Conservation (phyloP, 2,888 invertebrate genomes). For the Chouioia cunea region DNA sequence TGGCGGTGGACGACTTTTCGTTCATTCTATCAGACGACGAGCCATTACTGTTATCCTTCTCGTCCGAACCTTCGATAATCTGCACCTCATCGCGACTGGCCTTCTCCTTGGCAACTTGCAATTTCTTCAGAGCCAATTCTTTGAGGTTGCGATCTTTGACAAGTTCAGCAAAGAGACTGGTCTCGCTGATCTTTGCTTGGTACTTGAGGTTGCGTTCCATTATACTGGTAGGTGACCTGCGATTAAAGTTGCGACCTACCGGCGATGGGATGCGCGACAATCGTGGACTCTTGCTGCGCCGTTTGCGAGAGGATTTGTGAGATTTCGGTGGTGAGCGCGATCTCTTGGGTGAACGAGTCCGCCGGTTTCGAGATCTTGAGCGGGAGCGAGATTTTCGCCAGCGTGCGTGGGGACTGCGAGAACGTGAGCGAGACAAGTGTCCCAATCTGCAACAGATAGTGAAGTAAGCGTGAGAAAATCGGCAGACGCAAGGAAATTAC, state of each 20-base stretch:
- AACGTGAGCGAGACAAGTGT: conserved; percentile 42
- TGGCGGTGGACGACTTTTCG: conserved; percentile 49
- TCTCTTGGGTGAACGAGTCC: conserved; percentile 62
- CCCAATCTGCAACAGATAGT: too few relatives aligned
- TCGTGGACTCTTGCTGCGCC: conserved; percentile 70
- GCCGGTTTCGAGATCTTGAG: conserved; percentile 74
- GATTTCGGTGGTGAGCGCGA: conserved; percentile 53
- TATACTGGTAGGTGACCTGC: conserved; percentile 62
- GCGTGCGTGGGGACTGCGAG: conserved; percentile 41
- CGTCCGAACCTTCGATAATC: conserved; percentile 64
- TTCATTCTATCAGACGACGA: conserved; percentile 53
- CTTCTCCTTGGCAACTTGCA: conserved; percentile 78
- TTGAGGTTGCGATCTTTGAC: conserved; percentile 88
- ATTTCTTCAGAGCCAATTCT: conserved; percentile 79
- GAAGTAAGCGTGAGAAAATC: too few relatives aligned
- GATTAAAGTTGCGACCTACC: conserved; percentile 57
- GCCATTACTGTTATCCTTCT: conserved; percentile 60
- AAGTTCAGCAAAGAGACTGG: conserved; percentile 89
- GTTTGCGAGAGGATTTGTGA: conserved; percentile 67
- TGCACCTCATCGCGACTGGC: conserved; percentile 66
- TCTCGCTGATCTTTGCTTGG: conserved; percentile 86
- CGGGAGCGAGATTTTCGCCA: conserved; percentile 57
- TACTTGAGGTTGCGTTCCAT: conserved; percentile 61
- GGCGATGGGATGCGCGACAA: conserved; percentile 66
- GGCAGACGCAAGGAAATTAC: too few relatives aligned